A percentile compares a stretch with the other conserved stretches of the same genome.
These are phyloP conservation scores for Drosophila nikananu DNA, from an alignment of 1,140 invertebrate genomes.

Conservation along the genomic window DNA sequence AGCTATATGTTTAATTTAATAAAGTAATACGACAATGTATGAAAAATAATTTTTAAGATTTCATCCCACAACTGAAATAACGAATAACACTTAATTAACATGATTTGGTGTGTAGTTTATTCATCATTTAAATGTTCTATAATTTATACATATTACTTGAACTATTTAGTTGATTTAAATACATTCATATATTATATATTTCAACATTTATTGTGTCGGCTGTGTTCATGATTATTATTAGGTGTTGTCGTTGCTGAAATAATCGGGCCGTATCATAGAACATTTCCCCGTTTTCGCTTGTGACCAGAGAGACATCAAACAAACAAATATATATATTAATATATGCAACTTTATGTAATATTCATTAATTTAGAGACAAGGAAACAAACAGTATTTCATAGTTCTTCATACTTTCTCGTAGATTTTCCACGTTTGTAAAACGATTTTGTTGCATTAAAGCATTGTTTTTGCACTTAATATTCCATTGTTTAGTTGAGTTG, in stretches of 20 bases:
- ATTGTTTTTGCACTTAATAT: conserved; percentile 77
- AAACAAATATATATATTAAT: conserved; percentile 48
- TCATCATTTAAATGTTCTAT: conserved; percentile 67
- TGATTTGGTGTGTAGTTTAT: conserved; percentile 67
- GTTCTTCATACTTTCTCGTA: conserved; percentile 49
- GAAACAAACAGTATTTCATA: conserved; percentile 70
- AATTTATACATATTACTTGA: conserved; percentile 65
- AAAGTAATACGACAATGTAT: neutral
- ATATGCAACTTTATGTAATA: conserved; percentile 74
- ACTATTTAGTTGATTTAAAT: conserved; percentile 65
- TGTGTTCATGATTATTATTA: conserved; percentile 33
- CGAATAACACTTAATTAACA: conserved; percentile 48
- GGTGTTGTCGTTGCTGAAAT: conserved; percentile 52
- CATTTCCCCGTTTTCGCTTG: conserved; percentile 29
- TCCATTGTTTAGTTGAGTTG: conserved; percentile 77
- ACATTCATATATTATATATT: conserved; percentile 52
- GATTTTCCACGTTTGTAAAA: conserved; percentile 59
- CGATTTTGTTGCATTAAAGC: conserved; percentile 67
- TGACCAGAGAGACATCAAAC: conserved; percentile 62
- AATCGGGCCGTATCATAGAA: conserved; percentile 59
- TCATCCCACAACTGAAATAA: neutral
- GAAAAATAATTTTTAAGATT: too few relatives aligned
- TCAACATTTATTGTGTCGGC: conserved; percentile 67
- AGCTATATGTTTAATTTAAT: neutral
- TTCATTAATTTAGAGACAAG: conserved; percentile 76